Evolutionary conservation across 2,888 invertebrate species (phyloP).

Genomic region (Dimorphilus gyrociliatus): DNA sequence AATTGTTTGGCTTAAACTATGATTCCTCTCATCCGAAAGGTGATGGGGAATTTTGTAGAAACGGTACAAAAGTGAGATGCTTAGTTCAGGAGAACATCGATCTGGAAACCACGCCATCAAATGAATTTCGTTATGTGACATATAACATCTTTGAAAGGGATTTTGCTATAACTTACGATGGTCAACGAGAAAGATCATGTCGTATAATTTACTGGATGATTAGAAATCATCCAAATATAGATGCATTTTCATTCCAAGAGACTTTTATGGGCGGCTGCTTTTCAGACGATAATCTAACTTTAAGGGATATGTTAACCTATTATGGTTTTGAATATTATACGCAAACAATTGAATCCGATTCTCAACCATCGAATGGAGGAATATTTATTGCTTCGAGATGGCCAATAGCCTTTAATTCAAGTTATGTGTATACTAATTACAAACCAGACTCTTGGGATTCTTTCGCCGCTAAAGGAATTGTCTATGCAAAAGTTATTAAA

Average conservation of each 20-base stretch:
- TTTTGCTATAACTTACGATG: conserved; percentile 4
- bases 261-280: conserved; percentile 9
- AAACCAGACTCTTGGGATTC: conserved; percentile 3
- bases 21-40: conserved; percentile 2
- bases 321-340: conserved; percentile 7
- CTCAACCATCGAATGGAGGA: conserved; percentile 5
- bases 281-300: conserved; percentile 3
- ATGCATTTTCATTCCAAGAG: too few relatives aligned
- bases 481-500: conserved; percentile 6
- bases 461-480: conserved; percentile 7
- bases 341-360: conserved; percentile 4
- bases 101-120: too few relatives aligned
- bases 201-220: conserved; percentile 5
- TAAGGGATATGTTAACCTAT: conserved; percentile 5
- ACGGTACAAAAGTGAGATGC: conserved; percentile 1
- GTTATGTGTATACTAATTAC: conserved; percentile 2
- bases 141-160: conserved; percentile 8
- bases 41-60: conserved; percentile 1
- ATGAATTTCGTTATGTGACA: conserved; percentile 4
- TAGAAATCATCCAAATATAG: conserved; percentile 3
- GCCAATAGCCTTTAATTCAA: conserved; percentile 3
- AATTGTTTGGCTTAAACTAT: conserved; percentile 2
- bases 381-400: conserved; percentile 8
- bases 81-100: too few relatives aligned
- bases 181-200: conserved; percentile 9